These are phyloP conservation scores for Montipora foliosa DNA, from an alignment of 64 coral and sea anemone species.

Conservation along the genomic window DNA sequence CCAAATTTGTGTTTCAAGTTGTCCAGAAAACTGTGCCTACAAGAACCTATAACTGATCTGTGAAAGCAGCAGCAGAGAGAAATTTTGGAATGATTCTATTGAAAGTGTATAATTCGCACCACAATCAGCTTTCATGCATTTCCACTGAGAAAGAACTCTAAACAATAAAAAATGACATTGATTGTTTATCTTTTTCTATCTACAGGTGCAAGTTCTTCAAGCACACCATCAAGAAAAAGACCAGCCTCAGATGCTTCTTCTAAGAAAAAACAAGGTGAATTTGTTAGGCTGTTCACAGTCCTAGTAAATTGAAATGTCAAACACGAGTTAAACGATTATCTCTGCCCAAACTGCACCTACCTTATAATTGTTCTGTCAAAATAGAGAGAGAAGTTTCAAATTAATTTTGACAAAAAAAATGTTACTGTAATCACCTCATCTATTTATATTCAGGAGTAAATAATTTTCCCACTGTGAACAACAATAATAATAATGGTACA, in stretches of 20 bases:
- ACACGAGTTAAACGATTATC: background rate
- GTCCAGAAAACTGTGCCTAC: background rate
- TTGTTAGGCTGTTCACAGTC: slow-evolving; percentile 1
- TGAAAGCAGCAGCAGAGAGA: slow-evolving; percentile 1
- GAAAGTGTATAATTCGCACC: background rate
- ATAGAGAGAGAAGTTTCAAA: background rate
- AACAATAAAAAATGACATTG: background rate
- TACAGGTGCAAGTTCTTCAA: background rate
- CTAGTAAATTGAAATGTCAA: slow-evolving; percentile 2
- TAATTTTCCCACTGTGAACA: background rate
- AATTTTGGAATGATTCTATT: background rate
- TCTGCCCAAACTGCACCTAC: background rate
- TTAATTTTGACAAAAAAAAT: background rate
- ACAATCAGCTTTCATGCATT: slow-evolving; percentile 1
- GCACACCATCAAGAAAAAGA: slow-evolving; percentile 1
- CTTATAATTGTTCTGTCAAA: background rate
- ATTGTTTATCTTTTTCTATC: background rate
- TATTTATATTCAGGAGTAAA: background rate
- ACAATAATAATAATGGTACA: slow-evolving; percentile 10
- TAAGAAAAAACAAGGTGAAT: background rate
- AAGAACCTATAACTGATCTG: background rate
- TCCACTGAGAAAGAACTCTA: slow-evolving; percentile 1
- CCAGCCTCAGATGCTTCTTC: background rate
- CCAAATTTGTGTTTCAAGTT: slow-evolving; percentile 1
- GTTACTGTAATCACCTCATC: background rate